Percentiles rank a stretch among this genome's conserved stretches.
Evolutionary conservation across 2,113 vertebrate species (phyloP).

Genomic region (Myotis lucifugus): DNA sequence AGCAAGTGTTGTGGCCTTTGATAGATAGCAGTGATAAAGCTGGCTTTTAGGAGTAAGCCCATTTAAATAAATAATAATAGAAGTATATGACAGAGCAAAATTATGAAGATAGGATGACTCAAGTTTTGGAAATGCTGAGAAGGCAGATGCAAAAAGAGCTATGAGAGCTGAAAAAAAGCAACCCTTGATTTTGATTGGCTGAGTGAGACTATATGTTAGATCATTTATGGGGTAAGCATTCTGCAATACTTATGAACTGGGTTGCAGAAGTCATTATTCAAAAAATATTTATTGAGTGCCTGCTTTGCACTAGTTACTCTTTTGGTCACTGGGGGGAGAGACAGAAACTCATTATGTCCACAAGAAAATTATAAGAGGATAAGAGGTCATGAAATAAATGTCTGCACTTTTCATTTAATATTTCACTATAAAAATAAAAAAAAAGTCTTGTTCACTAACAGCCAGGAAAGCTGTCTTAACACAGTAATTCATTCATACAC

Average conservation of each 20-base stretch:
- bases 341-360: neutral
- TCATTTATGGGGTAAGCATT: neutral
- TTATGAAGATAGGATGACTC: neutral
- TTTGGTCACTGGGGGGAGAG: neutral
- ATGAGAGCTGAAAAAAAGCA: neutral
- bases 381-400: constrained; percentile 17
- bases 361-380: neutral
- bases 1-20: neutral
- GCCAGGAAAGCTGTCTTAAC: neutral
- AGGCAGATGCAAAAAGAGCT: neutral
- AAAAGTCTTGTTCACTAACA: neutral
- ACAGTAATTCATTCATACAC: neutral
- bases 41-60: neutral
- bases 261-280: neutral
- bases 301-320: neutral
- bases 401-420: neutral
- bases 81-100: neutral
- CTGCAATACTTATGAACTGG: neutral
- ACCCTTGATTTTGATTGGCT: neutral
- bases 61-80: neutral
- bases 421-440: neutral
- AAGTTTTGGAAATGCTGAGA: neutral
- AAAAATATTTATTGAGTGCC: neutral
- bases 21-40: neutral
- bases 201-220: neutral